Base-by-base conservation (phyloP, 2,888 invertebrate species). In the Lasioglossum morio region DNA sequence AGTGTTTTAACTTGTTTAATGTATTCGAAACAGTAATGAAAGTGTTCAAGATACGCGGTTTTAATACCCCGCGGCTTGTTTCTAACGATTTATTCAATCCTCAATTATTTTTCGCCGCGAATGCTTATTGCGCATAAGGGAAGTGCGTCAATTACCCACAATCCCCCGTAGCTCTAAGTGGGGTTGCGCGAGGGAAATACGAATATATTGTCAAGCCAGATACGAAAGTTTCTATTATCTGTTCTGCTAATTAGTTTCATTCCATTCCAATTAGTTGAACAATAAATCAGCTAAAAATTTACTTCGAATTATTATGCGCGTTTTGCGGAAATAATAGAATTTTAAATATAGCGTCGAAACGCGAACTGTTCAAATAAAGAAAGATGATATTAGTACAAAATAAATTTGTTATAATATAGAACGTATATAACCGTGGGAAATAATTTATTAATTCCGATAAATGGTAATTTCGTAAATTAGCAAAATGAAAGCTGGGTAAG, bases 51-150 rank as follows among this genome's bases (percentile, higher is more conserved):
- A 43, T 72, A 84, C 48, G 16, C 53, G 14, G 40, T 85, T 79
- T 37, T 46, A 8, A 4, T 60, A 23, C 1, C 19, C 0, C 23
- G 4, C 7, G 14, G 43, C 10, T 30, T 16, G 70, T 79, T 82
- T 76, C 27, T 34, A 4, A 8, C 5, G 63, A 37, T 73, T 63
- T 4, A 23, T 72, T 34, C 2, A 53, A 73, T 91, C 83, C 73
- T 43, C 7, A 12, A 16, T 14, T 77, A 85, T 83, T 90, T 86
- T 72, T 76, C 16, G 57, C 23, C 27, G 27, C 37, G n/a, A n/a
- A 76, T 23, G 48, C 79, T 27, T 70, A 86, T 81, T 89, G 93
- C 92, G 92, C 92, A 92, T 88, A 86, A 86, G 89, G 92, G 93
- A 92, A 92, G 87, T 91, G 87, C 92, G 92, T 91, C 87, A 81